Evolutionary conservation across 2,888 invertebrate genomes (phyloP), one percentile per base, ranked within the genome.

Genomic region (Microctonus brassicae): DNA sequence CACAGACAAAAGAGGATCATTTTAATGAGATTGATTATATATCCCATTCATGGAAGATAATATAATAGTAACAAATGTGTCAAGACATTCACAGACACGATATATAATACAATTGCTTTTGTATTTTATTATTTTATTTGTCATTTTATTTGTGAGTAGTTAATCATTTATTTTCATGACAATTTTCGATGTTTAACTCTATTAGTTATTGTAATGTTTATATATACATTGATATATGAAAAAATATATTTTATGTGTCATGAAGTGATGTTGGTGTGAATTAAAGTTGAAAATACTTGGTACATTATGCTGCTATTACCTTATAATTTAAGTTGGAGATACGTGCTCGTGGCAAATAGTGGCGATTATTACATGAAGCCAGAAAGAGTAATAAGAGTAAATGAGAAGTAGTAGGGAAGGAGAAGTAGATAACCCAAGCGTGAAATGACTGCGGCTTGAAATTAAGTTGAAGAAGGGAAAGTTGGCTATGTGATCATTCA

Each of bases 231-330:
- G 3, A 3, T 42, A 4, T 42, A 29, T 42, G 11, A 11, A 42
- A 3, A 11, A 42, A 42, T 11, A 42, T n/a, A 11, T 2, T 6
- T 4, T 42, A n/a, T 24, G 55, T 24, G 63, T 57, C 61, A 34
- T 60, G 64, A 39, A 72, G 73, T 74, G 73, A 76, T 76, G 74
- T 77, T 76, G 75, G 75, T 73, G 75, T 72, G 74, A 76, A 77
- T 76, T 77, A 76, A 78, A 77, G 77, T 78, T 78, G 72, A 74
- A 78, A 77, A 7, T 71, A 77, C 74, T 77, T 77, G 73, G 77
- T 75, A 75, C 75, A 77, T 75, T 75, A 77, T 74, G 75, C 77
- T 71, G 71, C 75, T 74, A 77, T 77, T 77, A 74, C 74, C 75
- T 75, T 77, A 77, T 75, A 77, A 75, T 77, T 77, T 75, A 77